phyloP scores from a whole-genome alignment of 2,113 vertebrate genomes.

The Bubalus kerabau region DNA sequence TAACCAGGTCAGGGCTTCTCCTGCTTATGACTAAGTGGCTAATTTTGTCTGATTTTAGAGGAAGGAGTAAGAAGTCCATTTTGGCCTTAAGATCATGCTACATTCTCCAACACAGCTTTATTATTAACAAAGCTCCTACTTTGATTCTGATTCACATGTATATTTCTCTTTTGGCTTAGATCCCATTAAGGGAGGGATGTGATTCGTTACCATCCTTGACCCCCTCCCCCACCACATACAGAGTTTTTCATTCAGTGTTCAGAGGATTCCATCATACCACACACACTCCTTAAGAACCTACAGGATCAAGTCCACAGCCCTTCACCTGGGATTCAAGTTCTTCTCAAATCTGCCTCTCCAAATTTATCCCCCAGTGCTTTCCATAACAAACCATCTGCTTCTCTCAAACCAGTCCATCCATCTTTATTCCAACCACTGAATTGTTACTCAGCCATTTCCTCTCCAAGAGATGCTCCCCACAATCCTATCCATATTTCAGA shows the following conservation, averaged over 20 bases:
- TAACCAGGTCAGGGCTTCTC: not conserved
- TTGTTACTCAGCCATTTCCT: not conserved
- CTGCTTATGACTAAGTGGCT: not conserved
- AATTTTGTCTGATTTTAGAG: not conserved
- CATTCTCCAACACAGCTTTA: not conserved
- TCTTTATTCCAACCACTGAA: not conserved
- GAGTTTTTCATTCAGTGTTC: not conserved
- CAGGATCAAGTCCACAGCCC: not conserved
- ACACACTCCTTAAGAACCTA: not conserved
- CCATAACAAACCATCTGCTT: not conserved
- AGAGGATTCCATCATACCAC: not conserved
- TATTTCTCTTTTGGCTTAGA: slow-evolving; percentile 20
- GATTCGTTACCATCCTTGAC: not conserved
- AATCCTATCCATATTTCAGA: slow-evolving; percentile 21
- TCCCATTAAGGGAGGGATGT: not conserved
- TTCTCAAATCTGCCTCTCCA: not conserved
- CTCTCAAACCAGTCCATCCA: not conserved
- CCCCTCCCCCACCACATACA: not conserved
- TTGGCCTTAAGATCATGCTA: not conserved
- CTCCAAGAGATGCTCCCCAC: not conserved
- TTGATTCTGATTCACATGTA: not conserved
- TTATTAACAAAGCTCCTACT: not conserved
- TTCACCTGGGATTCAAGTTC: not conserved
- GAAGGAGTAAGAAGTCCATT: not conserved
- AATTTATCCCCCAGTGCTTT: not conserved